Conservation (phyloP, 2,113 vertebrate species). For the Planiliza haematocheilus region DNA sequence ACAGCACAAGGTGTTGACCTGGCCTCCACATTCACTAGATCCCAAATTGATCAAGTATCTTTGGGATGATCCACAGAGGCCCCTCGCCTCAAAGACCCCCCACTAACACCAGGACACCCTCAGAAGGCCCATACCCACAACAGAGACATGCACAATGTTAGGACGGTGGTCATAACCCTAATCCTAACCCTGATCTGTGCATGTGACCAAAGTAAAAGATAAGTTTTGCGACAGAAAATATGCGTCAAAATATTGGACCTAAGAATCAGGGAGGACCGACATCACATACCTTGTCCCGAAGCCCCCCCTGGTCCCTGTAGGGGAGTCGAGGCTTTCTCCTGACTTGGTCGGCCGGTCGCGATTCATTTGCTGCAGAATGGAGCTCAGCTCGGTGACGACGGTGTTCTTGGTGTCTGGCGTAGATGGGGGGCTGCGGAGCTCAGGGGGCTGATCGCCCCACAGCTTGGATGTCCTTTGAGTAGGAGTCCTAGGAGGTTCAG, state of each 20-base stretch:
- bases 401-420: slow-evolving; percentile 94
- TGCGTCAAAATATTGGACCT: background rate
- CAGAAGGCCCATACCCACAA: too few species aligned
- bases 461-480: slow-evolving; percentile 94
- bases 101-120: too few species aligned
- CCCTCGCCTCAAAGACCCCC: too few species aligned
- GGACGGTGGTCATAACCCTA: too few species aligned
- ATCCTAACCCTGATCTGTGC: too few species aligned
- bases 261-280: background rate
- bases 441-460: slow-evolving; percentile 89
- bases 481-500: slow-evolving; percentile 85
- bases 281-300: slow-evolving; percentile 89
- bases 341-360: slow-evolving; percentile 91
- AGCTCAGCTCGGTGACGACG: slow-evolving; percentile 96
- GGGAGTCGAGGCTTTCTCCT: slow-evolving; percentile 89
- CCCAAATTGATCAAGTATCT: too few species aligned
- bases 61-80: too few species aligned
- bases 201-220: background rate
- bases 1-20: too few species aligned
- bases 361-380: slow-evolving; percentile 97
- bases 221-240: background rate
- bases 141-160: too few species aligned
- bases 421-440: slow-evolving; percentile 89
- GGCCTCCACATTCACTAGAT: too few species aligned
- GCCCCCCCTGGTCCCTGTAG: slow-evolving; percentile 86